Evolutionary conservation across 2,797 vertebrate species (phyloP), one percentile per base, ranked within the genome.

Genomic region (Lithobates sylvaticus): DNA sequence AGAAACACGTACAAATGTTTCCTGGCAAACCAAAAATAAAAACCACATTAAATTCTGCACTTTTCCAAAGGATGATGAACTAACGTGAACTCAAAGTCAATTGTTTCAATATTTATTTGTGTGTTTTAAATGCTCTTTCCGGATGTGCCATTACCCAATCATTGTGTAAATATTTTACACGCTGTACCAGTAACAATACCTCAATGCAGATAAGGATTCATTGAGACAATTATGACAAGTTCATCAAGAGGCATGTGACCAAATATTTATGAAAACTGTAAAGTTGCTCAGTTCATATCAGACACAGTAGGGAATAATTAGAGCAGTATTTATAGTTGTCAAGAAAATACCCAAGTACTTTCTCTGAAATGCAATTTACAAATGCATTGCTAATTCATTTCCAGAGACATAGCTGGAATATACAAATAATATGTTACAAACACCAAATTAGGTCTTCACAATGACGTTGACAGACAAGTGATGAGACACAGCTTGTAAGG

Each of bases 161-260:
- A 29, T 44, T 72, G 77, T 85, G 77, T 78, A 85, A 79, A 85
- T 72, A 74, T 78, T 50, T 78, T 85, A 78, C 69, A 85, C 68
- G 29, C 29, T 79, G 64, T 78, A 50, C 44, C 76, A 72, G 68
- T 78, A 85, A 85, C 54, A 85, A 78, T 78, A 78, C 50, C 83
- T 78, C 76, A 75, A 67, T 74, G 58, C 61, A 80, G n/a, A 21
- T 64, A 81, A 81, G 64, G 42, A 75, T 86, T 54, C 73, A 70
- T 32, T 54, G 65, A 81, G 23, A 86, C 58, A 80, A 50, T 29
- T 18, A 75, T 81, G 64, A 70, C 70, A 67, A 68, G 71, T 73
- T 58, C 83, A 78, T 78, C 73, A 47, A 27, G 71, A 68, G 39
- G 71, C 29, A 58, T 75, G 23, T 76, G 73, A 47, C 64, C 71